Evolutionary conservation across 2,113 vertebrate genomes (phyloP), one percentile per base, ranked within the genome.

Genomic region (Sinocyclocheilus grahami): DNA sequence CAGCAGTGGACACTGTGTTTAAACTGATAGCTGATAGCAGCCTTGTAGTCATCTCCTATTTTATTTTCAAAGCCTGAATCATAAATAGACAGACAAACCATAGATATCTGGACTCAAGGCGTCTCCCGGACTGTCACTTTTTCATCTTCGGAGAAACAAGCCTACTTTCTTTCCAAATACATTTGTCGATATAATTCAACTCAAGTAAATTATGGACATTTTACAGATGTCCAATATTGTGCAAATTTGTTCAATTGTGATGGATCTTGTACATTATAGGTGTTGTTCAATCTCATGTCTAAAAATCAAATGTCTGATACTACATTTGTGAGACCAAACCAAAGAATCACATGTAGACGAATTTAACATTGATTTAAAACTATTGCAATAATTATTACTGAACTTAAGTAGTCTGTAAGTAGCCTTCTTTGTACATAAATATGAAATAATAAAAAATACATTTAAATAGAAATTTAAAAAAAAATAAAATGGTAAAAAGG

Each of bases 1-100:
- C 46, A 85, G 89, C 86, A 90, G 85, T 72, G 91, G 93, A 93
- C 92, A 90, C 92, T 91, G 90, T 94, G 92, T 93, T 95, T 94
- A 95, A 92, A 90, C 82, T 93, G 91, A 93, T 92, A 83, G 89
- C 89, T 92, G 93, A 94, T 93, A 90, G 88, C 87, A 87, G 89
- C 86, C 87, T 77, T 86, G 90, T 55, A 83, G 62, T 85, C 88
- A 90, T 89, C 85, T 90, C 88, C 91, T 90, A 92, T 93, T 91
- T 92, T 27, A 87, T 89, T 92, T 86, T 85, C 80, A 92, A 88
- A 89, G 75, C 72, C 58, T 37, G 82, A 90, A 90, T 92, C 89
- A 86, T 86, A 92, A 92, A 92, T 75, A 90, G 91, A 90, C 87
- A 88, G 91, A 88, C 81, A 91, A 90, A 86, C 24, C 87, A 80